Evolutionary conservation across 2,888 invertebrate species (phyloP), one percentile per base, ranked within the genome.

Genomic region (Lepidocyrtoides sp.): DNA sequence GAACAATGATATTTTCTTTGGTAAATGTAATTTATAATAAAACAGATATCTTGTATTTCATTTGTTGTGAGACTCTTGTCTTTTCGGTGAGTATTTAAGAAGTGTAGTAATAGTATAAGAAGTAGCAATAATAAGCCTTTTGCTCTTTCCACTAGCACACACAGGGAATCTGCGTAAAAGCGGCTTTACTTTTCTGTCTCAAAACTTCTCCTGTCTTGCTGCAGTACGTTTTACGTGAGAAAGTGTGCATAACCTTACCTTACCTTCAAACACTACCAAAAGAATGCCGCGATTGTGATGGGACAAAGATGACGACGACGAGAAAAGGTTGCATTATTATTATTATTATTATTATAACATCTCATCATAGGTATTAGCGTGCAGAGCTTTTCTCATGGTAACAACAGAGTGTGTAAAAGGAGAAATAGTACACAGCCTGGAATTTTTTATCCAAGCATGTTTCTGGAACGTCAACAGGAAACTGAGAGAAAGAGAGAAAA

Each of bases 381-480:
- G 66, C 32, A 66, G 66, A 36, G 32, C 66, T 66, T 66, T 66
- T n/a, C 32, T 20, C 32, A 32, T n/a, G 63, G 29, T 66, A 20
- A n/a, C 12, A 75, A 23, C 14, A 75, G 44, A 36, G 23, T 20
- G 29, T 36, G n/a, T 12, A 69, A 48, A 44, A 75, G 72, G 44
- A 44, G 44, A 48, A 44, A 75, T 44, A 75, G 20, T 0, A 44
- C 23, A 17, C n/a, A n/a, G n/a, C n/a, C n/a, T n/a, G n/a, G n/a
- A n/a, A n/a, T n/a, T 41, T 75, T 75, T 75, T 44, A 75, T 75
- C n/a, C n/a, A n/a, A n/a, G 69, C 69, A 69, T 69, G 72, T 41
- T 75, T 75, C 10, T 1, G 2, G 36, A 66, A 32, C 32, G 66
- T 66, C 66, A 66, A 66, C 23, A 44, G 41, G 72, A 48, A 8